phyloP scores from a whole-genome alignment of 2,113 vertebrate genomes.

The Perccottus glenii region DNA sequence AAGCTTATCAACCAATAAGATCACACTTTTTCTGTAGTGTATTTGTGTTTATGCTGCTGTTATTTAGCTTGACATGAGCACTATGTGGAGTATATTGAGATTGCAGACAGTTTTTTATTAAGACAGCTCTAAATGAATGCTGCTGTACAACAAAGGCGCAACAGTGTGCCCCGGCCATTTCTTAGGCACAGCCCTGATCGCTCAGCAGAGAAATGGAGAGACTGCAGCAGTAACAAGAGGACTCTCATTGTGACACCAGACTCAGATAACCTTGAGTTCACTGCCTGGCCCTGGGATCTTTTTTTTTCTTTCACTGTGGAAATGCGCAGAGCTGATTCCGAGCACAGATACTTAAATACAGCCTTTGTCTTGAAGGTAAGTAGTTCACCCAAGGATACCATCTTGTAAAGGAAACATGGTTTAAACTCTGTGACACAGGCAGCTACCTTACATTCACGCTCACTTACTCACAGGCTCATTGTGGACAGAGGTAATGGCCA shows the following conservation, averaged over 20 bases:
- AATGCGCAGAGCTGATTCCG: conserved; percentile 35
- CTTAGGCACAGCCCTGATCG: conserved; percentile 29
- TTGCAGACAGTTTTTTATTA: conserved; percentile 8
- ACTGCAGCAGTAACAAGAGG: conserved; percentile 43
- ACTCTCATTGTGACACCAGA: conserved; percentile 31
- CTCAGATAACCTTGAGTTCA: conserved; percentile 54
- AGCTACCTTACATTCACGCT: background rate
- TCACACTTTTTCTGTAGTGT: too few species aligned
- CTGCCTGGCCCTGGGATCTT: conserved; percentile 7
- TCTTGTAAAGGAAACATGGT: conserved; percentile 21
- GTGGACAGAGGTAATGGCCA: background rate
- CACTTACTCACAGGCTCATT: background rate
- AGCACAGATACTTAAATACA: conserved; percentile 34
- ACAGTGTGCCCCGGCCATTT: conserved; percentile 5
- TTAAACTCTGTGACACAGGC: conserved; percentile 13
- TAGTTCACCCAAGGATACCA: conserved; percentile 40
- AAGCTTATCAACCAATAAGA: too few species aligned
- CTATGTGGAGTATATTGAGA: background rate
- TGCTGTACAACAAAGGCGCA: conserved; percentile 10
- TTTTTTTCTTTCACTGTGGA: conserved; percentile 11
- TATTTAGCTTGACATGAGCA: too few species aligned
- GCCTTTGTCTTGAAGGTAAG: conserved; percentile 32
- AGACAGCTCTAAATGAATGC: background rate
- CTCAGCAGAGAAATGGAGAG: conserved; percentile 24
- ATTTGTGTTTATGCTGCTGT: too few species aligned